Evolutionary conservation across 2,888 invertebrate species (phyloP).

Genomic region (Athetis lepigone): DNA sequence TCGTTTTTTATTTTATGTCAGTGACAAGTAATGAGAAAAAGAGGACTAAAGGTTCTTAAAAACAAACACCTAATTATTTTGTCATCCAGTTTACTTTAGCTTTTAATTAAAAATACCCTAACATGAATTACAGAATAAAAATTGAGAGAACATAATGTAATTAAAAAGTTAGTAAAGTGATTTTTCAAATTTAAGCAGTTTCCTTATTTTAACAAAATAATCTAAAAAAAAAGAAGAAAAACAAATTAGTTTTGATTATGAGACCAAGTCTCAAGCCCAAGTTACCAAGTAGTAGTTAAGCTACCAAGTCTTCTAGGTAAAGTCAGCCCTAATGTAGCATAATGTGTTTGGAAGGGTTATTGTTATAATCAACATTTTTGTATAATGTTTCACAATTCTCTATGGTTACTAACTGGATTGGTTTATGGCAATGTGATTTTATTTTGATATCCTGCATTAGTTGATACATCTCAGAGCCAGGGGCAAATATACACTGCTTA

Average conservation of each 20-base stretch:
- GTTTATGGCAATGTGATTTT: conserved; percentile 18
- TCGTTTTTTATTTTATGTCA: conserved; percentile 24
- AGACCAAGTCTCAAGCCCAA: too few relatives aligned
- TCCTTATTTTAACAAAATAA: background rate
- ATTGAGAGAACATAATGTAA: background rate
- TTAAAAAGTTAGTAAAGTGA: background rate
- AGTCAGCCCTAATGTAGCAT: background rate
- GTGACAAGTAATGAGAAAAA: background rate
- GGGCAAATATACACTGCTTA: conserved; percentile 70
- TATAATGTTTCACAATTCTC: conserved; percentile 48
- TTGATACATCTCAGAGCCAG: conserved; percentile 61
- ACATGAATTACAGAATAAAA: conserved; percentile 17
- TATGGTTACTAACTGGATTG: conserved; percentile 46
- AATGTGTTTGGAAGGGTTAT: background rate
- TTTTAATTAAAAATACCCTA: background rate
- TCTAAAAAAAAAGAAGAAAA: background rate
- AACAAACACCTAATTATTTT: background rate
- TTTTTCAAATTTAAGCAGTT: background rate
- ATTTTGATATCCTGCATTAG: conserved; percentile 40
- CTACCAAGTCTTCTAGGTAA: background rate
- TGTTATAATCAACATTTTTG: conserved; percentile 44
- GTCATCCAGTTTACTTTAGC: conserved; percentile 4
- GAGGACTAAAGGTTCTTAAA: background rate
- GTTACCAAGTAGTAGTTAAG: too few relatives aligned
- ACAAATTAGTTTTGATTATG: too few relatives aligned